phyloP scores from a whole-genome alignment of 2,113 vertebrate genomes.

The Phasianus colchicus region DNA sequence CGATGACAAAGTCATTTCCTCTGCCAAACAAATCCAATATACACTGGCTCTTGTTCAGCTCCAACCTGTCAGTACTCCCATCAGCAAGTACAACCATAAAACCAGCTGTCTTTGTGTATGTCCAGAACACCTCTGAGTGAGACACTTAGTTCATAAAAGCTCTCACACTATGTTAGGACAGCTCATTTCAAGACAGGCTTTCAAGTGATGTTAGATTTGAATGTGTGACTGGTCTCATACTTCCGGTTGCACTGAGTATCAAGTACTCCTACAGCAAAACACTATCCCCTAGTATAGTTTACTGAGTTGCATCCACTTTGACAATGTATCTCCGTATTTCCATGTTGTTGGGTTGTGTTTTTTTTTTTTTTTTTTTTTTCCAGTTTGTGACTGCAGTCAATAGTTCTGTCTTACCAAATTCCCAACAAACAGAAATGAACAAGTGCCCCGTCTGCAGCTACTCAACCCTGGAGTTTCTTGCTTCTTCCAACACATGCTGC shows the following conservation, averaged over 20 bases:
- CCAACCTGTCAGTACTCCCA: not conserved
- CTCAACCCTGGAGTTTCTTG: not conserved
- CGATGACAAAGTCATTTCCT: not conserved
- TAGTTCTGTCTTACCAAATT: not conserved
- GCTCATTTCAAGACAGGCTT: not conserved
- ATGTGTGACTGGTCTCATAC: not conserved
- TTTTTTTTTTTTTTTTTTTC: not conserved
- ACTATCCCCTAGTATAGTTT: not conserved
- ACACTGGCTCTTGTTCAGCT: not conserved
- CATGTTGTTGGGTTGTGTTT: too few species aligned
- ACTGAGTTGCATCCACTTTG: not conserved
- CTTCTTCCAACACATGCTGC: not conserved
- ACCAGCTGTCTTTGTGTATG: not conserved
- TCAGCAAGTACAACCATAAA: not conserved
- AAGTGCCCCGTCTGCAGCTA: not conserved
- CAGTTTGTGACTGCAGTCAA: not conserved
- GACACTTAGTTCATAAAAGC: not conserved
- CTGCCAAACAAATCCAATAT: not conserved
- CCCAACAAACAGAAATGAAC: not conserved
- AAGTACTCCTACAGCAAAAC: not conserved
- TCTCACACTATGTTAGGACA: not conserved
- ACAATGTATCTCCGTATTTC: not conserved
- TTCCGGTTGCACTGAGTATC: not conserved
- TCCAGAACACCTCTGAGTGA: not conserved
- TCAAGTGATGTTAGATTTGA: not conserved